Evolutionary conservation across 2,113 vertebrate genomes (phyloP).

Genomic region (Capreolus pygargus): DNA sequence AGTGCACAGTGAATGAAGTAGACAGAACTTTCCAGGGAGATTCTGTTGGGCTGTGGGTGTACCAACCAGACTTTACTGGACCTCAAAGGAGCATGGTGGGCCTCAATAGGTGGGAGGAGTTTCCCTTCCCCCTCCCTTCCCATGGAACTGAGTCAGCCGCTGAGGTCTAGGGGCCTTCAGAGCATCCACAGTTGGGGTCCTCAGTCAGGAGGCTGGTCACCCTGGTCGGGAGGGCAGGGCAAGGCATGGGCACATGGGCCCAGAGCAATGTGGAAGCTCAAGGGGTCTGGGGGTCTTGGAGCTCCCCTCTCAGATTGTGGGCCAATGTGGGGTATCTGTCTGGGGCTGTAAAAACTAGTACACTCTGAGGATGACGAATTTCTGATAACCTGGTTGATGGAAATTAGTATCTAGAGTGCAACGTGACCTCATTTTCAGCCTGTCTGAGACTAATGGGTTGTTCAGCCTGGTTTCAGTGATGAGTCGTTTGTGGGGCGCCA

Average conservation of each 20-base stretch:
- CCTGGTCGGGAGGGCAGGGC: not conserved
- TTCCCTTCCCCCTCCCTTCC: not conserved
- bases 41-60: not conserved
- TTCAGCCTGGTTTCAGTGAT: not conserved
- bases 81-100: not conserved
- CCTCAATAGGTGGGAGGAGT: rapidly evolving
- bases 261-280: not conserved
- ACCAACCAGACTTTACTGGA: not conserved
- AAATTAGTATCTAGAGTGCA: not conserved
- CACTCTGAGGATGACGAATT: not conserved
- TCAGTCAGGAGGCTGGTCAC: not conserved
- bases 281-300: not conserved
- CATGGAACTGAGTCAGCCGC: rapidly evolving
- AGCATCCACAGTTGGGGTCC: not conserved
- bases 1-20: not conserved
- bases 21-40: not conserved
- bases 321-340: not conserved
- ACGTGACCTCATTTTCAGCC: not conserved
- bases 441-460: not conserved
- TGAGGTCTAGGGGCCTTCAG: not conserved
- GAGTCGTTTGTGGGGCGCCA: not conserved
- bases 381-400: not conserved
- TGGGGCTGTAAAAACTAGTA: not conserved
- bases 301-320: not conserved
- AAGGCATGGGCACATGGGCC: not conserved